These are phyloP conservation scores for Hirtodrosophila duncani DNA, from an alignment of 2,888 invertebrate genomes.

Conservation along the genomic window DNA sequence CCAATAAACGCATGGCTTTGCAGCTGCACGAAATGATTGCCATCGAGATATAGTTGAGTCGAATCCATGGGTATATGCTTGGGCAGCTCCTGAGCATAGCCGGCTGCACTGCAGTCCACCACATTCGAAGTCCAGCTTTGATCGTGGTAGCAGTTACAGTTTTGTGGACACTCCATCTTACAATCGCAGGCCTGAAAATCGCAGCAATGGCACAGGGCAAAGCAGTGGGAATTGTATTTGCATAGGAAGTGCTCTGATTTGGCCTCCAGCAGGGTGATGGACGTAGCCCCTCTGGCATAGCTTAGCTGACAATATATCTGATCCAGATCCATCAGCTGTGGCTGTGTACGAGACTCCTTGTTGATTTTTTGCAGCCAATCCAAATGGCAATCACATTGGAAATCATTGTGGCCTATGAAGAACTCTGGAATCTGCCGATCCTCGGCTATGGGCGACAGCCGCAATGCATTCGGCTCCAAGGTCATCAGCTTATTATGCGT, in stretches of 20 bases:
- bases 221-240: constrained; percentile 95
- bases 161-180: constrained; percentile 96
- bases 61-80: constrained; percentile 96
- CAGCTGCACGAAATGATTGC: constrained; percentile 91
- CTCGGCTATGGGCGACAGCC: constrained; percentile 88
- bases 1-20: constrained; percentile 95
- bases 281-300: constrained; percentile 90
- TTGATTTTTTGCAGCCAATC: constrained; percentile 96
- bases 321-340: constrained; percentile 91
- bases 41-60: constrained; percentile 95
- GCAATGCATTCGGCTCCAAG: constrained; percentile 92
- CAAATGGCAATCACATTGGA: constrained; percentile 96
- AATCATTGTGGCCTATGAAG: constrained; percentile 95
- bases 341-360: constrained; percentile 89
- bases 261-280: constrained; percentile 90
- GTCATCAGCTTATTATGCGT: constrained; percentile 94
- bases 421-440: constrained; percentile 90
- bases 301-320: constrained; percentile 92
- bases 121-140: constrained; percentile 95
- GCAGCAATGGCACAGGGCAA: constrained; percentile 96
- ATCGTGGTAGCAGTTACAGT: constrained; percentile 96
- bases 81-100: constrained; percentile 89
- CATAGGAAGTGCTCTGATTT: constrained; percentile 94
- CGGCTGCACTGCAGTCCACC: constrained; percentile 91
- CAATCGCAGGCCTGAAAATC: constrained; percentile 98